Evolutionary conservation across 1,140 invertebrate genomes (phyloP), one percentile per base, ranked within the genome.

Genomic region (Babylonia areolata): DNA sequence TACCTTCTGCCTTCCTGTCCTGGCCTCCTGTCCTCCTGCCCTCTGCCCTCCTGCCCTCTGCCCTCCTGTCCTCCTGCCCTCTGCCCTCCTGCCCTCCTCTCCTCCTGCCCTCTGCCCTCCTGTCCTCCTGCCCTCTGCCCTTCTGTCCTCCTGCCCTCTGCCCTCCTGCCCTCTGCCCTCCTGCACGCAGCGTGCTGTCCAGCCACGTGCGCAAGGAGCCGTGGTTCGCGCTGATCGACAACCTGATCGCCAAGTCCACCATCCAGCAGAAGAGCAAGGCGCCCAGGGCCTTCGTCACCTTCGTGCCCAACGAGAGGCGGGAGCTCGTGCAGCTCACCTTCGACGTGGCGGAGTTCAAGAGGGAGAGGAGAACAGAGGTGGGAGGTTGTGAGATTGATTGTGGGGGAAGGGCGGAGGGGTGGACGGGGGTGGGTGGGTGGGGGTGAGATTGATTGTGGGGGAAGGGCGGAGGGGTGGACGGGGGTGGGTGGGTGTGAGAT

Each of bases 211-310:
- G 64, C 46, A 85, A 89, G 51, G 91, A 91, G 64, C 86, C 88
- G 28, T 91, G 91, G 91, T 91, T 89, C 58, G 85, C 89, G 0
- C 87, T 91, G 40, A 73, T 90, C 5, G 91, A 91, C 77, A 91
- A 90, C 80, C 40, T 91, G 11, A 85, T 90, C 3, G 88, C 90
- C n/a, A 87, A 85, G 3, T 87, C 84, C 75, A 85, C 54, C 28
- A 82, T 89, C 37, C 87, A 89, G 64, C 88, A 91, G 58, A 85
- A 23, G 82, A 85, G 77, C 28, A 85, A 91, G 87, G 77, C 84
- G n/a, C 87, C 88, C 17, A 75, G 90, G 23, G 86, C 90, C 35
- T 91, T 91, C 78, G 89, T 91, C 35, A 89, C 88, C 20, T 84
- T 89, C 40, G 88, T 91, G 11, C 87, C 88, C 17, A 89, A 91